Base-by-base conservation (phyloP, 1,140 invertebrate species). In the Drosophila bipectinata region DNA sequence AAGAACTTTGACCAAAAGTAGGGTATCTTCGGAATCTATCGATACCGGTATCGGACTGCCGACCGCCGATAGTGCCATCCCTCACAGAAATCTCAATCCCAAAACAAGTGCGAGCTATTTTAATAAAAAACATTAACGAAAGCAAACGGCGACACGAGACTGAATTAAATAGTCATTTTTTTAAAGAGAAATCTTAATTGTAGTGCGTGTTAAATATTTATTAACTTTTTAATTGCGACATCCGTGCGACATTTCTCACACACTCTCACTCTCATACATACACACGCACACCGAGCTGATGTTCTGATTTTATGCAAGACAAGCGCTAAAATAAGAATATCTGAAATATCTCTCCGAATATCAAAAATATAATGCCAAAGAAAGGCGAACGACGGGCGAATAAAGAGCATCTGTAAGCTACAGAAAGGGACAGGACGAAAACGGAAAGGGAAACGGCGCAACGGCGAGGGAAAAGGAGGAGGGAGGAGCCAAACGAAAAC, bases 281-380 rank as follows among this genome's bases (percentile, higher is more conserved):
- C 26, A 59, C 39, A 37, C 61, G 66, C 61, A 67, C 72, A 21
- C 53, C 52, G 59, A 51, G 45, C 44, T 32, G 69, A 57, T 66
- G 71, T 75, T 66, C 71, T 67, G 72, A 47, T 47, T 44, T 44
- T 44, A 18, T 76, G 73, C 73, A 76, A 75, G 62, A 76, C 67
- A 69, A 49, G 55, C 41, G 72, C 75, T 77, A 77, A 56, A 76
- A 61, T 67, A 76, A 76, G 73, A 77, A 76, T 66, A 66, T 75
- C 54, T 58, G 47, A 66, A 52, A 44, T 14, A 44, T 18, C 41
- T 55, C 49, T 56, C 57, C 41, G 49, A 24, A 62, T 58, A 58
- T 62, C 44, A 45, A 75, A 75, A 75, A 76, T 76, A 76, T 76
- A 76, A 68, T 61, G 62, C 72, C 56, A 68, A 76, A 73, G 66